A percentile compares a stretch with the other conserved stretches of the same genome.
These are phyloP conservation scores for Hypolimnas misippus DNA, from an alignment of 2,888 invertebrate species.

Conservation along the genomic window DNA sequence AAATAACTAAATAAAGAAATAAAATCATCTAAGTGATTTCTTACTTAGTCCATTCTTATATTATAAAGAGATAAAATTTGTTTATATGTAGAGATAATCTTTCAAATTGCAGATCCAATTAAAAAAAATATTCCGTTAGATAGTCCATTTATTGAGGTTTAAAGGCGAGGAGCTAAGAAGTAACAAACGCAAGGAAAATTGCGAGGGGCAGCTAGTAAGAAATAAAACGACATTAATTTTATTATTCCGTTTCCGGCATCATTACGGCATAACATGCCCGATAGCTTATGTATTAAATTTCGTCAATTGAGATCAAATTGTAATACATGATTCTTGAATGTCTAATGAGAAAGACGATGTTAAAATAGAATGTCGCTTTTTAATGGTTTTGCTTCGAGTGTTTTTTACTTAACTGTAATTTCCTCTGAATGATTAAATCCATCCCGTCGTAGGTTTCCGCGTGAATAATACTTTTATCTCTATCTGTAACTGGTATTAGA, in stretches of 20 bases:
- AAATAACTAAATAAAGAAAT: too few species aligned
- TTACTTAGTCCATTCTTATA: too few species aligned
- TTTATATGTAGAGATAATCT: too few species aligned
- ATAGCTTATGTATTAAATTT: neutral
- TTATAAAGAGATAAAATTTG: too few species aligned
- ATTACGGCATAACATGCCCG: neutral
- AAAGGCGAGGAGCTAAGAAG: too few species aligned
- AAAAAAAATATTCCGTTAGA: too few species aligned
- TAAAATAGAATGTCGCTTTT: neutral
- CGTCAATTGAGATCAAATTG: neutral
- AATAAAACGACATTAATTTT: neutral
- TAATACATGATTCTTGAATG: neutral
- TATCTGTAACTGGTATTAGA: neutral
- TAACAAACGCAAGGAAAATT: too few species aligned
- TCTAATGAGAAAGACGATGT: neutral
- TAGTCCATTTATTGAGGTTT: too few species aligned
- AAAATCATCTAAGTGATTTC: too few species aligned
- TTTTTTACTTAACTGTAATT: slow-evolving; percentile 24
- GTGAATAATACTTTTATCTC: neutral
- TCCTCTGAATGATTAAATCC: slow-evolving; percentile 29
- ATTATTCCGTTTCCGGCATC: neutral
- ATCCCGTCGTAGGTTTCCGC: slow-evolving; percentile 30
- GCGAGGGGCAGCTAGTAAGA: too few species aligned
- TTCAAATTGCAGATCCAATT: too few species aligned
- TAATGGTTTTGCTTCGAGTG: slow-evolving; percentile 16